Conservation (phyloP, 2,797 vertebrate species). For the Microctenopoma lineatum region DNA sequence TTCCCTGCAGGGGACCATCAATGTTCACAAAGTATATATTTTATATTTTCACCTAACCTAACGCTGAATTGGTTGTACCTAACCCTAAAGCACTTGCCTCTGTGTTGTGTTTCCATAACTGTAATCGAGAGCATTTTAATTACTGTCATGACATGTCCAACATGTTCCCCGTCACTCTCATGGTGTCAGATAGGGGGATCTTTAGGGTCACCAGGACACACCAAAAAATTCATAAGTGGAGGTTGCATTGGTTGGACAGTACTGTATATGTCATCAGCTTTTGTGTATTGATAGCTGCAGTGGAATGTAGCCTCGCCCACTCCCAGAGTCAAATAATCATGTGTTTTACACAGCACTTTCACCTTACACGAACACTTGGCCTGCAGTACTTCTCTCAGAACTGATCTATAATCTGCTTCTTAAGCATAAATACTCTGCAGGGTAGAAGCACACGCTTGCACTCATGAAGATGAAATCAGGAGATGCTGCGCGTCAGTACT, state of each 20-base stretch:
- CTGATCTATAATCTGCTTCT: conserved; percentile 70
- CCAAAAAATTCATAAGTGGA: no score
- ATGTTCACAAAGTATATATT: no score
- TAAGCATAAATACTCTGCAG: conserved; percentile 58
- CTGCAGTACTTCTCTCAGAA: conserved; percentile 44
- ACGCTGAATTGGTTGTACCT: no score
- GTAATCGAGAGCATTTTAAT: no score
- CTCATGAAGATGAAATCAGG: conserved; percentile 68
- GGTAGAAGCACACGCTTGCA: conserved; percentile 43
- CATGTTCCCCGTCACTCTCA: no score
- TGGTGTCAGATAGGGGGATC: no score
- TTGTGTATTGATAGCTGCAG: conserved; percentile 9
- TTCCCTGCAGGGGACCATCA: no score
- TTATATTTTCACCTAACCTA: no score
- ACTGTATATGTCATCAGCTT: conserved; percentile 20
- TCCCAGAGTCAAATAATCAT: conserved; percentile 35
- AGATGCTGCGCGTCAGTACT: conserved; percentile 43
- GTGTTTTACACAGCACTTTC: conserved; percentile 43
- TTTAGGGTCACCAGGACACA: no score
- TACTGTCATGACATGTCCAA: no score
- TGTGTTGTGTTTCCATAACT: no score
- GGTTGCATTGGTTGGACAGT: conserved; percentile 21
- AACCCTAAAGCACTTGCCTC: no score
- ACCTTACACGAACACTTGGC: conserved; percentile 37
- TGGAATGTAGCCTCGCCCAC: conserved; percentile 18